Percentiles rank a stretch among this genome's conserved stretches.
phyloP scores from a whole-genome alignment of 23 tunicate species.

The Clavelina lepadiformis region DNA sequence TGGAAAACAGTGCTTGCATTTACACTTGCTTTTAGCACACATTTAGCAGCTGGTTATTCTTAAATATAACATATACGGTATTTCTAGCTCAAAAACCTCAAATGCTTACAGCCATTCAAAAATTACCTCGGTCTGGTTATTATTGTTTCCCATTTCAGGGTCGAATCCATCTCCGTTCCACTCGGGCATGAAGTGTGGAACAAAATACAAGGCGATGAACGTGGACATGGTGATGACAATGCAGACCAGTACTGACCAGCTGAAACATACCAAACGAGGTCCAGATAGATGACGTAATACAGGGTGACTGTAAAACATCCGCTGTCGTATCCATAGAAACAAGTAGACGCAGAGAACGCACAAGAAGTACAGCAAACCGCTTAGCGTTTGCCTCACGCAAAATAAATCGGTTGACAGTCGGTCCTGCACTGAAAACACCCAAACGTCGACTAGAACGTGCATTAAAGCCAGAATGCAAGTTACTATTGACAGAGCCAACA shows the following conservation, averaged over 20 bases:
- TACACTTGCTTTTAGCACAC: too few species aligned
- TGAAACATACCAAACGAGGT: constrained; percentile 2
- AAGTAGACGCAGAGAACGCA: constrained; percentile 2
- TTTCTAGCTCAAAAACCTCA: too few species aligned
- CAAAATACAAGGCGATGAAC: background rate
- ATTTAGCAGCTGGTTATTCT: too few species aligned
- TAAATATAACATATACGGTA: too few species aligned
- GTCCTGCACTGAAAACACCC: constrained; percentile 3
- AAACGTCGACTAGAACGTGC: constrained; percentile 7
- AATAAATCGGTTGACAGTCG: background rate
- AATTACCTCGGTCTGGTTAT: too few species aligned
- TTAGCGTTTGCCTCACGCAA: constrained; percentile 8
- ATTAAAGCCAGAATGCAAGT: constrained; percentile 4
- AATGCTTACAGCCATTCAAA: too few species aligned
- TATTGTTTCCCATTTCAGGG: too few species aligned
- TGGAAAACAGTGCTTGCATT: too few species aligned
- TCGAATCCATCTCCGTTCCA: too few species aligned
- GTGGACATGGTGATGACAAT: constrained; percentile 9
- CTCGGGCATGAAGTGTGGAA: too few species aligned
- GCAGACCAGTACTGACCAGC: constrained; percentile 16
- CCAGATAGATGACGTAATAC: background rate
- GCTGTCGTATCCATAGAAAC: constrained; percentile 24
- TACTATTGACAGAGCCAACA: background rate
- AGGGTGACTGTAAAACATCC: constrained; percentile 15
- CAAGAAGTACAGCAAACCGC: constrained; percentile 4